Evolutionary conservation across 2,113 vertebrate species (phyloP).

Genomic region (Phocoena phocoena): DNA sequence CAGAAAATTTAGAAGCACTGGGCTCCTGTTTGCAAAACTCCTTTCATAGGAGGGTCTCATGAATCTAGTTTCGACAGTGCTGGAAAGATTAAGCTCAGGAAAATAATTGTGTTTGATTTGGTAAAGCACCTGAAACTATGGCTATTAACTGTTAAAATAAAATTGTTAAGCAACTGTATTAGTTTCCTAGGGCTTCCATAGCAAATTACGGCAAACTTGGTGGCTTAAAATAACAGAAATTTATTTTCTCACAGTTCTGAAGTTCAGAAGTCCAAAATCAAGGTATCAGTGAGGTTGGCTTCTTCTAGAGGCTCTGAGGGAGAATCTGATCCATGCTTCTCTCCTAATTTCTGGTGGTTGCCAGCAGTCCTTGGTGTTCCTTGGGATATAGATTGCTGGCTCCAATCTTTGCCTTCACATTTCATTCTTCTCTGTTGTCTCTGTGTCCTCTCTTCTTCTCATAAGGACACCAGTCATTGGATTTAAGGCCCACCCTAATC

Average conservation of each 20-base stretch:
- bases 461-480: not conserved
- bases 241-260: not conserved
- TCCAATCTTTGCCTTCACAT: not conserved
- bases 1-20: not conserved
- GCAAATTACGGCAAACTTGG: not conserved
- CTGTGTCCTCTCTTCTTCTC: not conserved
- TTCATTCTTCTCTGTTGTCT: not conserved
- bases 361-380: not conserved
- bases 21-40: not conserved
- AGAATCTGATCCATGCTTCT: not conserved
- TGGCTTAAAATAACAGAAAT: not conserved
- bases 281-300: not conserved
- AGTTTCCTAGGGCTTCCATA: not conserved
- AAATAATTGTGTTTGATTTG: slow-evolving; percentile 23
- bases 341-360: not conserved
- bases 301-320: not conserved
- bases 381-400: not conserved
- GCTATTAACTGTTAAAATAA: slow-evolving; percentile 25
- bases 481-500: not conserved
- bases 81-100: not conserved
- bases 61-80: not conserved
- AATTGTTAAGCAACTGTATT: not conserved
- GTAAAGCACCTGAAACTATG: not conserved
- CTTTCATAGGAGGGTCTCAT: not conserved
- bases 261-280: not conserved